Evolutionary conservation across 2,797 vertebrate species (phyloP).

Genomic region (Microctenopoma lineatum): DNA sequence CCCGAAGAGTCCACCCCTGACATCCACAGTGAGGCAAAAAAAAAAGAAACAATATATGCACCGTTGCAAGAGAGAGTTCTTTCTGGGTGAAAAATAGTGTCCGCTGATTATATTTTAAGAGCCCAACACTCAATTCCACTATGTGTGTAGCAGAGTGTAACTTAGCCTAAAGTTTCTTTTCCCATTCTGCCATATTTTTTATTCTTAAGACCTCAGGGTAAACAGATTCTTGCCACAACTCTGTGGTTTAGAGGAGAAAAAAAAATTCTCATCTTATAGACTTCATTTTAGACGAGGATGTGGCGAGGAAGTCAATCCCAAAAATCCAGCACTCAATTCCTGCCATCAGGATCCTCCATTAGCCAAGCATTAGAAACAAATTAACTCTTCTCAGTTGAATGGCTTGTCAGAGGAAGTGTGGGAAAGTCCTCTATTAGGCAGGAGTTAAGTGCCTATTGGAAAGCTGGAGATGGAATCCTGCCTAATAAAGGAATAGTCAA

Average conservation of each 20-base stretch:
- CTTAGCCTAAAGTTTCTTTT: slow-evolving; percentile 52
- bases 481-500: slow-evolving; percentile 85
- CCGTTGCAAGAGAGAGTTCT: slow-evolving; percentile 38
- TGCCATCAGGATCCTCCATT: slow-evolving; percentile 81
- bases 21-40: slow-evolving; percentile 48
- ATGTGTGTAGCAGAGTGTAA: slow-evolving; percentile 42
- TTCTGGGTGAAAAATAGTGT: slow-evolving; percentile 35
- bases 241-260: slow-evolving; percentile 38
- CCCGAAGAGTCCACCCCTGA: slow-evolving; percentile 65
- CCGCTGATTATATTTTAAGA: slow-evolving; percentile 43
- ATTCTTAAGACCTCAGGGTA: slow-evolving; percentile 40
- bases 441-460: slow-evolving; percentile 85
- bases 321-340: slow-evolving; percentile 74
- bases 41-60: slow-evolving; percentile 62
- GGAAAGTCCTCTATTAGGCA: slow-evolving; percentile 85
- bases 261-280: slow-evolving; percentile 52
- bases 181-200: slow-evolving; percentile 25
- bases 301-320: slow-evolving; percentile 67
- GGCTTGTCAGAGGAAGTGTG: slow-evolving; percentile 83
- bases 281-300: slow-evolving; percentile 64
- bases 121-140: slow-evolving; percentile 40
- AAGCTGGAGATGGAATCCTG: slow-evolving; percentile 82
- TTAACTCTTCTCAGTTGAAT: slow-evolving; percentile 84
- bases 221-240: slow-evolving; percentile 41
- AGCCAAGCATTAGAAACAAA: slow-evolving; percentile 86